Conservation (phyloP, 1,140 invertebrate species). For the Papilio helenus region DNA sequence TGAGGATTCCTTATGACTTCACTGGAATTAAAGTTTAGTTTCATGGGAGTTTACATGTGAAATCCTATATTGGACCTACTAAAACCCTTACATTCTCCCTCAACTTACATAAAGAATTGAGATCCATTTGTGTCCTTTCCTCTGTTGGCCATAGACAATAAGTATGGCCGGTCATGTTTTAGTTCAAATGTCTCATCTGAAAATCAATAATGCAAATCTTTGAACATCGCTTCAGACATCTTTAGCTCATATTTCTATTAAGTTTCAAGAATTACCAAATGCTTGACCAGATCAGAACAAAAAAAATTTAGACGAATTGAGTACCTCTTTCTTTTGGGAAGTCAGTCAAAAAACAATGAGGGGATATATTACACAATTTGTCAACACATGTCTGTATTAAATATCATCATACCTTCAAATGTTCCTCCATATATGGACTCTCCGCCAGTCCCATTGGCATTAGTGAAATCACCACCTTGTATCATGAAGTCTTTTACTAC, state of each 20-base stretch:
- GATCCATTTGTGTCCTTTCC: slow-evolving; percentile 98
- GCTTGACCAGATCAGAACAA: too few relatives aligned
- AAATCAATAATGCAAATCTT: slow-evolving; percentile 59
- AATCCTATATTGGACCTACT: too few relatives aligned
- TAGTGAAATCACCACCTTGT: slow-evolving; percentile 93
- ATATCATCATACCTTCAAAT: slow-evolving; percentile 87
- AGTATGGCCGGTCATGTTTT: slow-evolving; percentile 93
- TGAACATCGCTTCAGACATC: background rate
- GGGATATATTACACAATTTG: too few relatives aligned
- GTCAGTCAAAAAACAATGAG: too few relatives aligned
- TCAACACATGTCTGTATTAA: background rate
- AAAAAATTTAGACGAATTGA: too few relatives aligned
- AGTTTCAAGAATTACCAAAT: too few relatives aligned
- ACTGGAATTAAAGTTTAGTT: too few relatives aligned
- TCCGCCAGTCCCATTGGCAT: slow-evolving; percentile 95
- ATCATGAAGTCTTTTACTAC: slow-evolving; percentile 97
- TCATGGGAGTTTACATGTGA: too few relatives aligned
- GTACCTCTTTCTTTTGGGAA: too few relatives aligned
- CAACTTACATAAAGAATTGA: slow-evolving; percentile 97
- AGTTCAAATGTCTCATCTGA: slow-evolving; percentile 95
- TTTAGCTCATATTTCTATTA: background rate
- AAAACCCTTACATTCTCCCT: slow-evolving; percentile 44
- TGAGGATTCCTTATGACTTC: too few relatives aligned
- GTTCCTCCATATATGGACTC: slow-evolving; percentile 96
- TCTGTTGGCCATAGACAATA: slow-evolving; percentile 98